Percentiles rank a stretch among this genome's conserved stretches.
phyloP scores from a whole-genome alignment of 2,797 vertebrate genomes.

The Epinephelus malabaricus region DNA sequence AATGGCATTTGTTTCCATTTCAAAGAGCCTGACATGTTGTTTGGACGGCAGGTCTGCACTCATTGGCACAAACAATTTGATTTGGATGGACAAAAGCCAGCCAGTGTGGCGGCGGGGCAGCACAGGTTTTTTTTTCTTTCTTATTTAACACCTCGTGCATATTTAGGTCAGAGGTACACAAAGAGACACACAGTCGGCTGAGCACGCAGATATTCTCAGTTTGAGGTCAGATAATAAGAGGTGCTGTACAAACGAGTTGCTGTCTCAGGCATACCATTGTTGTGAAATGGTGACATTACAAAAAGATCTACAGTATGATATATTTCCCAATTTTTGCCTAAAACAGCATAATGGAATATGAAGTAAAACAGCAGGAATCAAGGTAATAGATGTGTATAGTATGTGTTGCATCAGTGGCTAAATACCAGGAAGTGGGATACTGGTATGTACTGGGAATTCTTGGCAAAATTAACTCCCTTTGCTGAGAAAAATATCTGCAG shows the following conservation, averaged over 20 bases:
- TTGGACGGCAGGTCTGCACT: slow-evolving; percentile 48
- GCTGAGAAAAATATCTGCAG: background rate
- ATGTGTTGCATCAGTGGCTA: background rate
- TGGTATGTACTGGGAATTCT: background rate
- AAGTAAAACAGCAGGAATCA: background rate
- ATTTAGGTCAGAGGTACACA: slow-evolving; percentile 26
- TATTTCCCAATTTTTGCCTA: background rate
- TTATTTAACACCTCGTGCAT: slow-evolving; percentile 39
- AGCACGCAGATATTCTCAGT: slow-evolving; percentile 26
- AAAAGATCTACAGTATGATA: background rate
- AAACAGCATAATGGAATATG: slow-evolving; percentile 9
- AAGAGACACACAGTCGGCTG: slow-evolving; percentile 19
- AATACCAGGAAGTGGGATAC: background rate
- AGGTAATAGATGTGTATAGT: background rate
- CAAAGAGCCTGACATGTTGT: slow-evolving; percentile 57
- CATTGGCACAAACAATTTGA: slow-evolving; percentile 51
- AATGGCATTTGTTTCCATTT: slow-evolving; percentile 66
- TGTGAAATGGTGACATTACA: background rate
- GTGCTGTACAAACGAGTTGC: slow-evolving; percentile 12
- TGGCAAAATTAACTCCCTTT: background rate
- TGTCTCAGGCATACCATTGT: background rate
- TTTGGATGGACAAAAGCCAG: slow-evolving; percentile 55
- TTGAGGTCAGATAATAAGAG: slow-evolving; percentile 14
- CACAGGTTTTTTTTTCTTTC: background rate
- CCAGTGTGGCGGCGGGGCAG: slow-evolving; percentile 6